Percentiles rank a stretch among this genome's conserved stretches.
Conservation (phyloP, 1,140 invertebrate genomes). For the Brachionus paranguensis region DNA sequence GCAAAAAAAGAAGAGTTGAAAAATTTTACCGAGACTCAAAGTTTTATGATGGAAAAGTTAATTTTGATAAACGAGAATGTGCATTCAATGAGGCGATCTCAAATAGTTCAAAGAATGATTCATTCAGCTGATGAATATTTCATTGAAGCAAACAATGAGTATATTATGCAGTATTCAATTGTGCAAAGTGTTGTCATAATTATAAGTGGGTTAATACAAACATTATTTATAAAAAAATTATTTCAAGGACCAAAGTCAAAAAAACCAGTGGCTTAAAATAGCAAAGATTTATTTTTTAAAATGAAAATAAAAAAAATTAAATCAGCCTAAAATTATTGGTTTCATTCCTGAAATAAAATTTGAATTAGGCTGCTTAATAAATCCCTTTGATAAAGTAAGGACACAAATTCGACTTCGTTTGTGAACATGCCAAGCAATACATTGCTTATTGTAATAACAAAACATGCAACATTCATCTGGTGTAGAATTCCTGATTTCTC, state of each 20-base stretch:
- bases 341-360: not conserved
- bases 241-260: not conserved
- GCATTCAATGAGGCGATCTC: not conserved
- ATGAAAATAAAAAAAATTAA: not conserved
- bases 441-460: not conserved
- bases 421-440: not conserved
- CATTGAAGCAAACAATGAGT: slow-evolving; percentile 23
- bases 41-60: not conserved
- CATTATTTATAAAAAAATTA: slow-evolving; percentile 30
- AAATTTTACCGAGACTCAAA: not conserved
- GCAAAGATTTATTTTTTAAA: not conserved
- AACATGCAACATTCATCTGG: slow-evolving; percentile 6
- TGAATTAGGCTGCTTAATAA: not conserved
- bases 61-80: not conserved
- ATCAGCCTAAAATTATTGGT: not conserved
- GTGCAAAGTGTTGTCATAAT: not conserved
- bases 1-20: not conserved
- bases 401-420: not conserved
- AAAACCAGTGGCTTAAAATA: slow-evolving; percentile 4
- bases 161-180: slow-evolving; percentile 19
- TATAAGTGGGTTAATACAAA: slow-evolving; percentile 14
- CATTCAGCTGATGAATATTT: slow-evolving; percentile 9
- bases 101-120: slow-evolving; percentile 30
- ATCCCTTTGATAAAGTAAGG: not conserved
- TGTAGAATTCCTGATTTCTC: not conserved